Base-by-base conservation (phyloP, 1,140 invertebrate genomes). In the Cyclina sinensis region DNA sequence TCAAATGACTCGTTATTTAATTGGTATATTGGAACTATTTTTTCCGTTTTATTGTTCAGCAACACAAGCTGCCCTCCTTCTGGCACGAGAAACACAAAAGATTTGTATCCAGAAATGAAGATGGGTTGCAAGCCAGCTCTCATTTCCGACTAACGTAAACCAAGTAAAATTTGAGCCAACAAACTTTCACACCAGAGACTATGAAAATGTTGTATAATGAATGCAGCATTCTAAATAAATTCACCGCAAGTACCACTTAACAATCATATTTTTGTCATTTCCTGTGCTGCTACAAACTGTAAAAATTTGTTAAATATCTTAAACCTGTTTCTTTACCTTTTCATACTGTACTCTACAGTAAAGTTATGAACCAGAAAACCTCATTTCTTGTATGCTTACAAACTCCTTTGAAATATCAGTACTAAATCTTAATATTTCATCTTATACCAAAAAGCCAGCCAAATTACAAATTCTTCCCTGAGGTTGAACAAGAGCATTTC, bases 1-100 rank as follows among this genome's bases (percentile, higher is more conserved):
- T 70, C 32, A 18, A 37, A 70, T 70, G 65, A 70, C 65, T 70
- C 65, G 37, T 9, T 37, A 70, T 70, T 70, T 37, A 70, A 39
- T 70, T 27, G 1, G 35, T 70, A 37, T 70, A 70, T 70, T 70
- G 32, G 21, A 70, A 70, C 16, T 32, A 27, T 62, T 65, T 65
- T 70, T 70, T 39, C 32, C 65, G 14, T 37, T 70, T 70, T 70
- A 70, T 70, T 70, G 65, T 70, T 35, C 65, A 4, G 32, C 14
- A 37, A 70, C 65, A 70, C 24, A 62, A 62, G 21, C 21, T 70
- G 32, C 65, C n/a, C 65, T 70, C 24, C 65, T 37, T 70, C 65
- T 70, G 65, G 65, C 32, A 70, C 9, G 14, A 27, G 14, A 70
- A 37, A 37, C 35, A 70, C 65, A 70, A 70, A 70, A 27, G 32